Evolutionary conservation across 2,113 vertebrate genomes (phyloP).

Genomic region (Synodontis membranacea): DNA sequence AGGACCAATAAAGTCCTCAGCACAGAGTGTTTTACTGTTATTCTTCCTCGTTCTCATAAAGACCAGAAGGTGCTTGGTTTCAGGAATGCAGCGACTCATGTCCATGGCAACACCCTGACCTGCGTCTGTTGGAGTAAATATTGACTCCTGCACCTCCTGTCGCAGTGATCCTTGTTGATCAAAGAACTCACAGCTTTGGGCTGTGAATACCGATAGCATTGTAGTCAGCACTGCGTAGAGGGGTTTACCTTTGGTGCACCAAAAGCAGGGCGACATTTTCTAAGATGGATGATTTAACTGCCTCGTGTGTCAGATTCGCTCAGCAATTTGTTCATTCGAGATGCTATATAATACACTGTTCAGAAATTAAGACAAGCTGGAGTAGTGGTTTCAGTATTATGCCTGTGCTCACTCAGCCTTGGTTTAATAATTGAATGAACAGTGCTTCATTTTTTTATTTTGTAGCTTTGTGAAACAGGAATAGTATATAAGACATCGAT

Average conservation of each 20-base stretch:
- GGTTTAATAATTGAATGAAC: constrained; percentile 3
- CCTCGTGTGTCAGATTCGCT: neutral
- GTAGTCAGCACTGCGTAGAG: constrained; percentile 52
- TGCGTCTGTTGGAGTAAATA: constrained; percentile 69
- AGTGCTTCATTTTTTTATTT: no score
- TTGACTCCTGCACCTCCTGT: constrained; percentile 68
- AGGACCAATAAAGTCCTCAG: constrained; percentile 11
- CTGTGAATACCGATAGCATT: constrained; percentile 37
- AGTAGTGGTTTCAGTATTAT: neutral
- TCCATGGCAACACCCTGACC: constrained; percentile 62
- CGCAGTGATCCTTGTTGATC: constrained; percentile 54
- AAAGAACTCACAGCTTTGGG: constrained; percentile 47
- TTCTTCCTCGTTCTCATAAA: neutral
- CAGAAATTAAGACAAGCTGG: neutral
- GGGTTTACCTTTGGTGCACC: constrained; percentile 58
- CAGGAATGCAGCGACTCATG: constrained; percentile 69
- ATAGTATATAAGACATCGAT: constrained; percentile 55
- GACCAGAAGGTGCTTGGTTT: constrained; percentile 40
- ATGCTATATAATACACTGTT: neutral
- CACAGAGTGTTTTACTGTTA: constrained; percentile 15
- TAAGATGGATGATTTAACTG: neutral
- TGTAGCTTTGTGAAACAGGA: constrained; percentile 24
- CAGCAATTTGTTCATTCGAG: neutral
- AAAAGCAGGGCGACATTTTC: neutral
- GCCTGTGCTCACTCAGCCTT: neutral